These are phyloP conservation scores for Peromyscus eremicus DNA, from an alignment of 2,797 vertebrate species.

Conservation along the genomic window DNA sequence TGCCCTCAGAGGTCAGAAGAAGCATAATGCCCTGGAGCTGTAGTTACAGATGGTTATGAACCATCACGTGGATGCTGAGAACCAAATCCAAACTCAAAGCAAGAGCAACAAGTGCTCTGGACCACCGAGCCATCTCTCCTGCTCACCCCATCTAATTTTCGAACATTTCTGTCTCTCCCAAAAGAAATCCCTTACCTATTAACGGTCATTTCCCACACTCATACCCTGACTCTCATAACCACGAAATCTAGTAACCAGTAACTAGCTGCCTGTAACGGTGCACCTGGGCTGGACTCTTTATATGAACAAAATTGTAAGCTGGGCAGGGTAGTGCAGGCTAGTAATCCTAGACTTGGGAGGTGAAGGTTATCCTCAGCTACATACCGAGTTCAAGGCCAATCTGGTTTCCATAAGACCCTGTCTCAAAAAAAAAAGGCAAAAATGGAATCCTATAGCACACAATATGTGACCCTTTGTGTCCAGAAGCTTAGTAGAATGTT, in stretches of 20 bases:
- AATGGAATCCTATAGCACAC: neutral
- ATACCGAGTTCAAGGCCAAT: neutral
- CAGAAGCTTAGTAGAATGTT: neutral
- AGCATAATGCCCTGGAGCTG: neutral
- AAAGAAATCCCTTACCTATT: constrained; percentile 49
- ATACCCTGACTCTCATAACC: neutral
- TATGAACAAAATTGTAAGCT: neutral
- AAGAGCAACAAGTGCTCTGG: neutral
- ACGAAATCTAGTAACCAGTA: neutral
- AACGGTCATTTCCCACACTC: neutral
- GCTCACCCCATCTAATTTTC: constrained; percentile 39
- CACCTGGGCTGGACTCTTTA: neutral
- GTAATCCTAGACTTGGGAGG: neutral
- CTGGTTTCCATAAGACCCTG: neutral
- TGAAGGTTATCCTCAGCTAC: neutral
- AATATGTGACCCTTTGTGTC: neutral
- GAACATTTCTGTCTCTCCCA: constrained; percentile 16
- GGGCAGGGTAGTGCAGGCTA: neutral
- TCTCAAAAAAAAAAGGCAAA: neutral
- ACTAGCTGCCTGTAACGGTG: neutral
- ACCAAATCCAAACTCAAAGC: neutral
- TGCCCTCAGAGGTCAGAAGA: neutral
- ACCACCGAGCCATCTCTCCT: neutral
- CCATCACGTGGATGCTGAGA: too few species aligned
- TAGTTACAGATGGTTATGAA: neutral